Percentiles rank a stretch among this genome's conserved stretches.
phyloP scores from a whole-genome alignment of 2,888 invertebrate genomes.

The Cactoblastis cactorum region DNA sequence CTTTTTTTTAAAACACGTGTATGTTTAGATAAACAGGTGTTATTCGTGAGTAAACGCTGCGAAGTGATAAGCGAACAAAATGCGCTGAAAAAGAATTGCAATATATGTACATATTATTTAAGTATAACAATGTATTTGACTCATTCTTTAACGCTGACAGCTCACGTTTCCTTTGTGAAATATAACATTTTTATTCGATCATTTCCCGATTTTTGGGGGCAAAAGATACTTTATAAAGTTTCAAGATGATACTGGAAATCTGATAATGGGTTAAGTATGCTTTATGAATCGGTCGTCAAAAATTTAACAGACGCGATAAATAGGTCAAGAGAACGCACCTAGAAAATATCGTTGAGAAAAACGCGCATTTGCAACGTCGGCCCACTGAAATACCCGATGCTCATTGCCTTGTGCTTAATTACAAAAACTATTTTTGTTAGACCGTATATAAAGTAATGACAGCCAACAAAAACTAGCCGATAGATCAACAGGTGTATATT shows the following conservation, averaged over 20 bases:
- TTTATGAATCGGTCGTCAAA: neutral
- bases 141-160: neutral
- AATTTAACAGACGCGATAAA: slow-evolving; percentile 30
- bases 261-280: neutral
- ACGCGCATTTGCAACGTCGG: slow-evolving; percentile 37
- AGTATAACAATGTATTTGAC: neutral
- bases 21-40: slow-evolving; percentile 17
- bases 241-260: neutral
- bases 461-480: slow-evolving; percentile 33
- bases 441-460: slow-evolving; percentile 19
- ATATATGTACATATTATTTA: neutral
- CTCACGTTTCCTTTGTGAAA: neutral
- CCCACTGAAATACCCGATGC: slow-evolving; percentile 46
- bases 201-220: neutral
- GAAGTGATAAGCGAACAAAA: neutral
- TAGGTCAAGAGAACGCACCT: slow-evolving; percentile 45
- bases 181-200: neutral
- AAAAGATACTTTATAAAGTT: neutral
- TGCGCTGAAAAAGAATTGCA: slow-evolving; percentile 16
- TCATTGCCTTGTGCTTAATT: slow-evolving; percentile 59
- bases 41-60: neutral
- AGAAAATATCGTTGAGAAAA: slow-evolving; percentile 42
- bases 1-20: slow-evolving; percentile 19
- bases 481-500: slow-evolving; percentile 42
- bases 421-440: slow-evolving; percentile 31